Evolutionary conservation across 2,113 vertebrate species (phyloP).

Genomic region (Chascanopsetta lugubris): DNA sequence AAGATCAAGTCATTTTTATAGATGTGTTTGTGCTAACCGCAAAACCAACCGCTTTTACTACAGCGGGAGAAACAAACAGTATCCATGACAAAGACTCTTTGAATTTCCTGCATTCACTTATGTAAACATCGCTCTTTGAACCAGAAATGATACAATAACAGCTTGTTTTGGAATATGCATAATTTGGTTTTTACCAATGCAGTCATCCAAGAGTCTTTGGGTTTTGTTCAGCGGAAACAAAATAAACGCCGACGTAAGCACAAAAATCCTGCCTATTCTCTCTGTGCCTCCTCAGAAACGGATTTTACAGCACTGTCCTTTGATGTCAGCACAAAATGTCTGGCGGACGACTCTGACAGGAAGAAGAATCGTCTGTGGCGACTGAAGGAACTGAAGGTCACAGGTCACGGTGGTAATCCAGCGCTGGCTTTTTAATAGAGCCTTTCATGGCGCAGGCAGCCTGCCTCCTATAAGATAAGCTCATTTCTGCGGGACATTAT

Average conservation of each 20-base stretch:
- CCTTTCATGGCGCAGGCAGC: background rate
- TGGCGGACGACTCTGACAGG: background rate
- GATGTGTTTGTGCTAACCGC: background rate
- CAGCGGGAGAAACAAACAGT: background rate
- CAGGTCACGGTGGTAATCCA: background rate
- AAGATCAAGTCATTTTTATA: background rate
- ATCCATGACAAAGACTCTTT: background rate
- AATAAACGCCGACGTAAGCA: slow-evolving; percentile 1
- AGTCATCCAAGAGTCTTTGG: slow-evolving; percentile 40
- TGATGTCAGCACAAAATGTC: background rate
- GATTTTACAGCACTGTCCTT: background rate
- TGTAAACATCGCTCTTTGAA: slow-evolving; percentile 28
- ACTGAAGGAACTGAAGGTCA: slow-evolving; percentile 1
- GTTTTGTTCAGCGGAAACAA: slow-evolving; percentile 41
- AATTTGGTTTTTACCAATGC: slow-evolving; percentile 38
- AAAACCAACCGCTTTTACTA: background rate
- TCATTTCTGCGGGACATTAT: background rate
- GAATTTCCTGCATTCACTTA: slow-evolving; percentile 16
- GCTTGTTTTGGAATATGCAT: slow-evolving; percentile 15
- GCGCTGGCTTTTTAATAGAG: background rate
- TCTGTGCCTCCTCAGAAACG: background rate
- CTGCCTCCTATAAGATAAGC: background rate
- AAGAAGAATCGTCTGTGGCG: background rate
- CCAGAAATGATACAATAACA: slow-evolving; percentile 32
- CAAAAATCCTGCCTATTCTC: slow-evolving; percentile 16